phyloP scores from a whole-genome alignment of 2,113 vertebrate genomes.

The Phyllopteryx taeniolatus region DNA sequence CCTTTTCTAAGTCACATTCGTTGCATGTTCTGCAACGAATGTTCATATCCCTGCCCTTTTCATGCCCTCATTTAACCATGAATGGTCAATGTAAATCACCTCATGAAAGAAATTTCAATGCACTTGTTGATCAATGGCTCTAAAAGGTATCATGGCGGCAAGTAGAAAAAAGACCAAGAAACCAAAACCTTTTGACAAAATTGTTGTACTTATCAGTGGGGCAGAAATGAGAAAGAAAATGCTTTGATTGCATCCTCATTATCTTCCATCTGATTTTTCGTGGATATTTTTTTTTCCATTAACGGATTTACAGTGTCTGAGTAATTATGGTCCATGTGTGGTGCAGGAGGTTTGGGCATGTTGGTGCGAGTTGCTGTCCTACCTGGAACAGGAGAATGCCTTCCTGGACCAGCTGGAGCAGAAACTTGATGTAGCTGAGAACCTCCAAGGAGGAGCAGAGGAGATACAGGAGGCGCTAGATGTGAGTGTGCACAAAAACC shows the following conservation, averaged over 20 bases:
- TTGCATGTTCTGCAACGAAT: too few relatives aligned
- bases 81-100: too few relatives aligned
- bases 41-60: too few relatives aligned
- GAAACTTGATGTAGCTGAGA: constrained; percentile 86
- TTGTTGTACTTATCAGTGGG: background rate
- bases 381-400: constrained; percentile 88
- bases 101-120: background rate
- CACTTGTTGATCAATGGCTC: too few relatives aligned
- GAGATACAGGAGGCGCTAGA: constrained; percentile 83
- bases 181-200: background rate
- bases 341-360: constrained; percentile 95
- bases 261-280: background rate
- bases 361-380: constrained; percentile 88
- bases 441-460: constrained; percentile 81
- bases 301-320: background rate
- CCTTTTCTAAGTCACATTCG: too few relatives aligned
- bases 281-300: background rate
- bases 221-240: background rate
- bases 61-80: too few relatives aligned
- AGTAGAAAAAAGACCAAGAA: too few relatives aligned
- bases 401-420: constrained; percentile 89
- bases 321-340: background rate
- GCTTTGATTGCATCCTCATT: background rate
- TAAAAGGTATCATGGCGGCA: too few relatives aligned
- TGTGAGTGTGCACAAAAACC: constrained; percentile 75